Base-by-base conservation (phyloP, 2,888 invertebrate species). In the Hecatera dysodea region DNA sequence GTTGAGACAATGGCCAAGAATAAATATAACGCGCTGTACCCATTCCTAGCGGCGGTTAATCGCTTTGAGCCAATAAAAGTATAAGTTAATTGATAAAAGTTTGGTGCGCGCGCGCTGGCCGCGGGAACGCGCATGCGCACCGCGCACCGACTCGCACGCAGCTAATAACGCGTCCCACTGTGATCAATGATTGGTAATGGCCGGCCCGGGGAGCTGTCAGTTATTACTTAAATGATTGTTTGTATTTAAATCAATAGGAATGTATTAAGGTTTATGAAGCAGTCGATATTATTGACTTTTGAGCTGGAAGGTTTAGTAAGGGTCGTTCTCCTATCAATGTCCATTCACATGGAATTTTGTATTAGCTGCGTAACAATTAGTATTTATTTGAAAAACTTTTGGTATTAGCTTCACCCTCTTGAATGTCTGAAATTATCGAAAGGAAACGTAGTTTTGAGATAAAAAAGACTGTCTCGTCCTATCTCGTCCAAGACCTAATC, bases 11-110 rank as follows among this genome's bases (percentile, higher is more conserved):
- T 75, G 67, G 67, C 42, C 70, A 56, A 67, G 66, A 78, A 80
- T 72, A 75, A 73, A 78, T 82, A 61, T 82, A 78, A 60, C 70
- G 71, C 68, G 66, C 62, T 62, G 65, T 74, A 60, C 74, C 81
- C 81, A 79, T 83, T 76, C 74, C 59, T 76, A 70, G 77, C 57
- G 62, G 67, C 72, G 68, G 75, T 72, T 81, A 80, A 84, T 82
- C 57, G 76, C 75, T 85, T 81, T 76, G 78, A 76, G 61, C 67
- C 71, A 80, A 82, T 78, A 80, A 81, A 80, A 83, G 67, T 78
- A 73, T 81, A 76, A 80, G 73, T 78, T 83, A 85, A 85, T 84
- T 83, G 70, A 75, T 80, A 72, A 63, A 55, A 75, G 74, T 73
- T 74, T 69, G 63, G 76, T 56, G 65, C 52, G 75, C 82, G 78